Evolutionary conservation across 2,797 vertebrate genomes (phyloP).

Genomic region (Esox masquinongy): DNA sequence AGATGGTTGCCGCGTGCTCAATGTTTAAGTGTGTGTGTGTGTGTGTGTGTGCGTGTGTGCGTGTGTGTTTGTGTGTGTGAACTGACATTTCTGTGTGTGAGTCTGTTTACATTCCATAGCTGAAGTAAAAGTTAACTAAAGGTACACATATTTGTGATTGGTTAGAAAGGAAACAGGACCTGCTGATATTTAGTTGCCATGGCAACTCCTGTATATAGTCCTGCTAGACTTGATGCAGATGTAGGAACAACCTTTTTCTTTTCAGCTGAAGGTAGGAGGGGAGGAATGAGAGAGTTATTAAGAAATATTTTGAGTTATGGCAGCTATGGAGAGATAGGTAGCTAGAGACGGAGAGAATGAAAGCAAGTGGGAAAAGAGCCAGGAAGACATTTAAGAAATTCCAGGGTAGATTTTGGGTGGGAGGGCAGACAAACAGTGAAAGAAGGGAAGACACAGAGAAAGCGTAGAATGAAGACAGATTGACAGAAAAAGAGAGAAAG

Average conservation of each 20-base stretch:
- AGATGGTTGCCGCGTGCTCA: background rate
- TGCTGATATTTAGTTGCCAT: background rate
- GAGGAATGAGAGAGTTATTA: background rate
- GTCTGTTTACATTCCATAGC: background rate
- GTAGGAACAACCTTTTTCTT: background rate
- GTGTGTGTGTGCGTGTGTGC: conserved; percentile 1
- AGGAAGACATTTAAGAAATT: too few species aligned
- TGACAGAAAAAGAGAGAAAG: too few species aligned
- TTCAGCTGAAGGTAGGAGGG: background rate
- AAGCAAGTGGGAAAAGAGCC: too few species aligned
- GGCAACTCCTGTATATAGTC: background rate
- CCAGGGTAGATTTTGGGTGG: too few species aligned
- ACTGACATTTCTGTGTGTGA: background rate
- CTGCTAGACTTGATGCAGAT: background rate
- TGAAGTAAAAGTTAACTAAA: background rate
- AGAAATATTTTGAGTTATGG: background rate
- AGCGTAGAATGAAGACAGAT: too few species aligned
- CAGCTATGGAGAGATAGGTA: background rate
- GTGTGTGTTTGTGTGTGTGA: background rate
- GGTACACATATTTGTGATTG: background rate
- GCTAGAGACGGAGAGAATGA: too few species aligned
- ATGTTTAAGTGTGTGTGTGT: background rate
- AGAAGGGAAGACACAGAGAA: too few species aligned
- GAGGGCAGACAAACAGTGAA: too few species aligned
- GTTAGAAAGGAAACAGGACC: background rate